Conservation (phyloP, 2,888 invertebrate species). For the Pachymerium ferrugineum region DNA sequence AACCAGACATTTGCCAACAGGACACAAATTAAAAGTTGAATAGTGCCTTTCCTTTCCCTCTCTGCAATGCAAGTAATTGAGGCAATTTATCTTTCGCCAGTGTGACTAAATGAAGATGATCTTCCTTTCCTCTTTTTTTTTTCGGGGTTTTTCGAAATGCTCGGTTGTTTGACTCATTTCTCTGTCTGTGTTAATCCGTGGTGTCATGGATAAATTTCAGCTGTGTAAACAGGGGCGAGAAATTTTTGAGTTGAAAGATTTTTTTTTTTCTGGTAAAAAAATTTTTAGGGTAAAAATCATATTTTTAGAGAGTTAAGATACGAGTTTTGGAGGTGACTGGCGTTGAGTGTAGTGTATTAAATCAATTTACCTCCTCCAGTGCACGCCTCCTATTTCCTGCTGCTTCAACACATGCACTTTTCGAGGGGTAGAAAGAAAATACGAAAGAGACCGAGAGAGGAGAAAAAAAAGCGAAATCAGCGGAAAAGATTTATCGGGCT, state of each 20-base stretch:
- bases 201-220: slow-evolving; percentile 8
- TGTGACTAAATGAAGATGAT: slow-evolving; percentile 13
- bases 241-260: not conserved
- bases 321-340: not conserved
- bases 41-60: not conserved
- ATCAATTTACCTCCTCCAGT: slow-evolving; percentile 7
- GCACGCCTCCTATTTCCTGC: slow-evolving; percentile 12
- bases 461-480: not conserved
- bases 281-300: not conserved
- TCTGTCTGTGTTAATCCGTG: not conserved
- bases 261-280: not conserved
- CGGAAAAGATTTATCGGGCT: slow-evolving; percentile 8
- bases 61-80: slow-evolving; percentile 8
- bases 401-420: slow-evolving; percentile 7
- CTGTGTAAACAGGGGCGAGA: not conserved
- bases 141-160: not conserved
- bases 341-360: not conserved
- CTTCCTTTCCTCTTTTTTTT: not conserved
- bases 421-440: not conserved
- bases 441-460: not conserved
- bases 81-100: slow-evolving; percentile 9
- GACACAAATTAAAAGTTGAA: slow-evolving; percentile 13
- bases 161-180: slow-evolving; percentile 11
- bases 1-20: not conserved
- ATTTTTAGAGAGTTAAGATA: not conserved